Percentiles rank a stretch among this genome's conserved stretches.
phyloP scores from a whole-genome alignment of 2,888 invertebrate genomes.

The Zhuqinia jingwanae region DNA sequence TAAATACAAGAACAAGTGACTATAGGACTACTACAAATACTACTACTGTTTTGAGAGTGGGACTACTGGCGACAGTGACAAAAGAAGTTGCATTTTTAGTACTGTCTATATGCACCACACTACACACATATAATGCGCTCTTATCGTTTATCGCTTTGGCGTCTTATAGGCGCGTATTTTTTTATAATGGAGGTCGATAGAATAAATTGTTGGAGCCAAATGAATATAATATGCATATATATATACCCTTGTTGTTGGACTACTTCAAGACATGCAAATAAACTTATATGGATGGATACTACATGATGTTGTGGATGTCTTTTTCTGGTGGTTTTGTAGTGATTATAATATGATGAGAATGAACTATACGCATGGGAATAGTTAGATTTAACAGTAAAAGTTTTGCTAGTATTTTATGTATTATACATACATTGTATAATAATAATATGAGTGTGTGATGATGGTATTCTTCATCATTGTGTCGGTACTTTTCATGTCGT shows the following conservation, averaged over 20 bases:
- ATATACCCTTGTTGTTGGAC: background rate
- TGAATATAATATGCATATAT: background rate
- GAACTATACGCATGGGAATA: conserved; percentile 2
- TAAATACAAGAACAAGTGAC: no score
- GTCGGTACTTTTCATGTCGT: background rate
- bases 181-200: conserved; percentile 39
- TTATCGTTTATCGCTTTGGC: conserved; percentile 1
- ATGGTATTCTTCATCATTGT: background rate
- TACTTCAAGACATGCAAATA: background rate
- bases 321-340: no score
- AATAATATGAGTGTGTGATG: background rate
- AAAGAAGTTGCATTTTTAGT: background rate
- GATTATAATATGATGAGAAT: background rate
- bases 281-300: background rate
- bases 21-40: no score
- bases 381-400: no score
- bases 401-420: no score
- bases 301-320: no score
- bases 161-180: conserved; percentile 49
- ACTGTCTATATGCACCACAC: no score
- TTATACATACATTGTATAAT: no score
- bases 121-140: background rate
- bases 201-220: conserved; percentile 4
- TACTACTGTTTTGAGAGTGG: no score
- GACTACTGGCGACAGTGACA: background rate